phyloP scores from a whole-genome alignment of 2,888 invertebrate species.

The Anaspis maculata region DNA sequence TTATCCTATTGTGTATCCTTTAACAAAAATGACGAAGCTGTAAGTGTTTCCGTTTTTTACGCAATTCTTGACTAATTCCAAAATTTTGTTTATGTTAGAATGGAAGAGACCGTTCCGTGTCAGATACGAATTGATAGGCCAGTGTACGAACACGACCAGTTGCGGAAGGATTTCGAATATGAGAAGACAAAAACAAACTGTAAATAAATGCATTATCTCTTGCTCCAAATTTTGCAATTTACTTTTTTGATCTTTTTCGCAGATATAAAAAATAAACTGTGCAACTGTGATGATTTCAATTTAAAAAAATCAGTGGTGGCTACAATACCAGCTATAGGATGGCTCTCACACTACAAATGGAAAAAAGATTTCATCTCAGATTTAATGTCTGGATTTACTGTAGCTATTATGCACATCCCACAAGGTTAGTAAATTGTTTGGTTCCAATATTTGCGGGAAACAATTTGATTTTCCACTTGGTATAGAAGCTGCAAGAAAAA shows the following conservation, averaged over 20 bases:
- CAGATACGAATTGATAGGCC: constrained; percentile 43
- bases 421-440: constrained; percentile 47
- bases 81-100: constrained; percentile 2
- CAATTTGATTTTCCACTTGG: too few species aligned
- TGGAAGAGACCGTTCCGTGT: constrained; percentile 18
- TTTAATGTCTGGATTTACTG: constrained; percentile 69
- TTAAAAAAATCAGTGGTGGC: background rate
- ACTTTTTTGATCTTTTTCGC: too few species aligned
- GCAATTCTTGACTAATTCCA: background rate
- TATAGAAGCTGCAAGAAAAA: too few species aligned
- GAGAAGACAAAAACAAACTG: constrained; percentile 26
- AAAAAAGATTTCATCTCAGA: constrained; percentile 54
- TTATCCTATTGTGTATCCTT: too few species aligned
- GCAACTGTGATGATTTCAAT: background rate
- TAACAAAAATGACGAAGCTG: too few species aligned
- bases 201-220: background rate
- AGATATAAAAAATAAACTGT: too few species aligned
- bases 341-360: constrained; percentile 54
- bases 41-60: too few species aligned
- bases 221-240: too few species aligned
- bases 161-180: constrained; percentile 43
- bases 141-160: constrained; percentile 43
- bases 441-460: background rate
- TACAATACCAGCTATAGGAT: constrained; percentile 32
- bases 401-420: constrained; percentile 75